phyloP scores from a whole-genome alignment of 2,797 vertebrate genomes.

The Todus mexicanus region DNA sequence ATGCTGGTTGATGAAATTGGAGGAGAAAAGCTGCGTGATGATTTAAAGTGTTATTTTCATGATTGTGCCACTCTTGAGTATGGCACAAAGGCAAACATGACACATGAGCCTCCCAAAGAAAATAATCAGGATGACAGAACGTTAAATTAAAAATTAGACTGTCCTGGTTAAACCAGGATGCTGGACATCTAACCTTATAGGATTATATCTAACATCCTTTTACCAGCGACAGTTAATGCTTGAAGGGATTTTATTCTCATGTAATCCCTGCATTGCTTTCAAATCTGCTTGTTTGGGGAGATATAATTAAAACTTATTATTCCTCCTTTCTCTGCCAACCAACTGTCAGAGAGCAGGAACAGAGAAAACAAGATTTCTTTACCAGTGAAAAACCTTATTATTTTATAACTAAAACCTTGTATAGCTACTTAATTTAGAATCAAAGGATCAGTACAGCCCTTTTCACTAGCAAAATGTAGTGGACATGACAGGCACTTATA shows the following conservation, averaged over 20 bases:
- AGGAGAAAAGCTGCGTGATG: slow-evolving; percentile 65
- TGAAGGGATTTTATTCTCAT: slow-evolving; percentile 63
- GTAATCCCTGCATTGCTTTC: slow-evolving; percentile 70
- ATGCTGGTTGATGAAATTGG: slow-evolving; percentile 61
- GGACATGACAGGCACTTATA: background rate
- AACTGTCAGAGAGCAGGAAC: slow-evolving; percentile 62
- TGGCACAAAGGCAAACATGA: slow-evolving; percentile 61
- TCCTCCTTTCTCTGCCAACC: slow-evolving; percentile 67
- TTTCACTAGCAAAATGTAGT: background rate
- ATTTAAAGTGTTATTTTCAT: slow-evolving; percentile 66
- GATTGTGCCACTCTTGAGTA: slow-evolving; percentile 53
- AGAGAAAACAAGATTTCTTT: slow-evolving; percentile 64
- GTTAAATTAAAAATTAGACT: slow-evolving; percentile 69
- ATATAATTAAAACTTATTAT: slow-evolving; percentile 77
- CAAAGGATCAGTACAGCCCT: background rate
- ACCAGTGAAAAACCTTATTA: slow-evolving; percentile 44
- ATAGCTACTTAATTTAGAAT: slow-evolving; percentile 35
- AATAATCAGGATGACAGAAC: slow-evolving; percentile 66
- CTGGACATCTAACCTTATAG: slow-evolving; percentile 68
- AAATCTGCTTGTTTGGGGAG: slow-evolving; percentile 72
- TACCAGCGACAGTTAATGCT: slow-evolving; percentile 65
- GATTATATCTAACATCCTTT: slow-evolving; percentile 67
- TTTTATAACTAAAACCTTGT: slow-evolving; percentile 44
- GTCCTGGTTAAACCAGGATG: slow-evolving; percentile 58
- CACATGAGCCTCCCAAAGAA: slow-evolving; percentile 44